phyloP scores from a whole-genome alignment of 2,888 invertebrate species.

The Ormyrus pomaceus region DNA sequence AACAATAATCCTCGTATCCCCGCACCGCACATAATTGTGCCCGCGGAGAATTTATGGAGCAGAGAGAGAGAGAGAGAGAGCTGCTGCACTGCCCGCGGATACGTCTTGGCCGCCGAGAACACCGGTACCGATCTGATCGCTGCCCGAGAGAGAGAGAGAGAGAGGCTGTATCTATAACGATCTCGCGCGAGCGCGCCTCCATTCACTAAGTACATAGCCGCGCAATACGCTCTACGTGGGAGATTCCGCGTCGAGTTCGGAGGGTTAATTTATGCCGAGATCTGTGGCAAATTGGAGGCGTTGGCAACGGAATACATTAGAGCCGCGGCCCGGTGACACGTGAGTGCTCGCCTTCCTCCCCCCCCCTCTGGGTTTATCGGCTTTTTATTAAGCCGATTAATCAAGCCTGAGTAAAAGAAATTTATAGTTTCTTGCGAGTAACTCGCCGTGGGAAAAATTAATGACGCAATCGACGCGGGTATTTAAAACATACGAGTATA shows the following conservation, averaged over 20 bases:
- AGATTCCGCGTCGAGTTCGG: constrained; percentile 30
- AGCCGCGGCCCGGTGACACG: no score
- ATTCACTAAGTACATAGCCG: constrained; percentile 52
- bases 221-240: constrained; percentile 33
- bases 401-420: no score
- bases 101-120: constrained; percentile 31
- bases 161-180: constrained; percentile 48
- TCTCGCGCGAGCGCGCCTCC: constrained; percentile 38
- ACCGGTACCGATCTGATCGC: constrained; percentile 49
- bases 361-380: no score
- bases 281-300: no score
- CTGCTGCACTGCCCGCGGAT: constrained; percentile 19
- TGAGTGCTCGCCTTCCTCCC: no score
- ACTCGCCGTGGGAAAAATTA: no score
- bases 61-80: constrained; percentile 58
- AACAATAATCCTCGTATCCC: constrained; percentile 73
- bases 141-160: constrained; percentile 13
- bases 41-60: constrained; percentile 72
- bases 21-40: constrained; percentile 71
- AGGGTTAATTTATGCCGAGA: constrained; percentile 6
- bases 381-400: no score
- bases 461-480: no score
- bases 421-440: no score
- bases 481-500: no score
- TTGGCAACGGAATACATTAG: no score